These are phyloP conservation scores for Stictocephala bisonia DNA, from an alignment of 2,888 invertebrate species.

Conservation along the genomic window DNA sequence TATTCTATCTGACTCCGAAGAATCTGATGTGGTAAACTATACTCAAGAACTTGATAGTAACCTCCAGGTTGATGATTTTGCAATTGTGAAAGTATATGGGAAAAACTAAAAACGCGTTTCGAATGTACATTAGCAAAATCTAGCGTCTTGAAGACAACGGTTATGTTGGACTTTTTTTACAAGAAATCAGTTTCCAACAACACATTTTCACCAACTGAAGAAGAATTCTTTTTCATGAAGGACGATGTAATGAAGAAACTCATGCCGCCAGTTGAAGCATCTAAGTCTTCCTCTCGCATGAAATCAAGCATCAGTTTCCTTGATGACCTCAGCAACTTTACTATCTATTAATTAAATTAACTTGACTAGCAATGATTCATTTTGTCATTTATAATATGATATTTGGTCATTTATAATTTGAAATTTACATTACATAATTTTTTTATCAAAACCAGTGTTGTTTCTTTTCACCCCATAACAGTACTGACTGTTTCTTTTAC, in stretches of 20 bases:
- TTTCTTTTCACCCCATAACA: slow-evolving; percentile 38
- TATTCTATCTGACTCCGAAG: slow-evolving; percentile 20
- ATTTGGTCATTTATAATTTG: too few relatives aligned
- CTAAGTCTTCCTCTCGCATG: slow-evolving; percentile 10
- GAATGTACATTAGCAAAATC: slow-evolving; percentile 35
- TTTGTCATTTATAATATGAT: too few relatives aligned
- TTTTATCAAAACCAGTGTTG: too few relatives aligned
- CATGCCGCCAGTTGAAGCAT: too few relatives aligned
- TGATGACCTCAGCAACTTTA: slow-evolving; percentile 28
- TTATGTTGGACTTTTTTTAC: slow-evolving; percentile 32
- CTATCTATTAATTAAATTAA: slow-evolving; percentile 35
- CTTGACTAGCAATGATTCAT: slow-evolving; percentile 9
- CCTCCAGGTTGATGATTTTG: slow-evolving; percentile 38
- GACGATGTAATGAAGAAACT: slow-evolving; percentile 18
- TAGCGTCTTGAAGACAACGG: slow-evolving; percentile 15
- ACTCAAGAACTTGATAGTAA: slow-evolving; percentile 19
- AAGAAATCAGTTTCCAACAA: slow-evolving; percentile 30
- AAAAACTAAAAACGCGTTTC: slow-evolving; percentile 38
- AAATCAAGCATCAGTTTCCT: slow-evolving; percentile 31
- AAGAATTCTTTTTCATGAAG: slow-evolving; percentile 37
- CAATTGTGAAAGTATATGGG: slow-evolving; percentile 41
- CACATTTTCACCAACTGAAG: slow-evolving; percentile 31
- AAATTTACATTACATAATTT: too few relatives aligned
- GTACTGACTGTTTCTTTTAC: slow-evolving; percentile 31
- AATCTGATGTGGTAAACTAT: slow-evolving; percentile 37